Evolutionary conservation across 2,797 vertebrate genomes (phyloP).

Genomic region (Pseudochirops corinnae): DNA sequence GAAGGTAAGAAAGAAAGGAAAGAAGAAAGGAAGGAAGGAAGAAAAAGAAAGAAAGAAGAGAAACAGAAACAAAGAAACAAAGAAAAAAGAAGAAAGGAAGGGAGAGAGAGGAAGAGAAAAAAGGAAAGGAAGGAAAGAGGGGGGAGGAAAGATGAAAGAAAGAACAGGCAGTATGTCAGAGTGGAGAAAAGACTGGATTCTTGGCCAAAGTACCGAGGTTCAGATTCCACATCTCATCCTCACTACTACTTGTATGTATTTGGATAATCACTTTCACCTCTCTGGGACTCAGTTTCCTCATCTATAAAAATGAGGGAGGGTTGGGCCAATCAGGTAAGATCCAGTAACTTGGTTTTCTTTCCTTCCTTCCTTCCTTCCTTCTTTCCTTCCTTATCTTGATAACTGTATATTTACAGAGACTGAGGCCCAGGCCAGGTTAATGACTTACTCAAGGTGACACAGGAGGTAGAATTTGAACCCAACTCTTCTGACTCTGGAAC

Average conservation of each 20-base stretch:
- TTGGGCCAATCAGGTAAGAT: not conserved
- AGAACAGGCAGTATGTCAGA: not conserved
- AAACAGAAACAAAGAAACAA: too few relatives aligned
- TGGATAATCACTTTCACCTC: not conserved
- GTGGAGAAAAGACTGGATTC: not conserved
- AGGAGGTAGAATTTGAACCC: not conserved
- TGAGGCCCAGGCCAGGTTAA: not conserved
- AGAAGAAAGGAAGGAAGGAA: too few relatives aligned
- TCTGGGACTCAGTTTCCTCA: not conserved
- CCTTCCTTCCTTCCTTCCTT: not conserved
- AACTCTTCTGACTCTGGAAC: not conserved
- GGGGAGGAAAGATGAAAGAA: too few relatives aligned
- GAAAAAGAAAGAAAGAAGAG: accelerated
- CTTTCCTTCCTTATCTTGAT: not conserved
- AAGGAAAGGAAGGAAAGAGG: too few relatives aligned
- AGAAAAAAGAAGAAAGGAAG: too few relatives aligned
- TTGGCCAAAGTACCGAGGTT: not conserved
- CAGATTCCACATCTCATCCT: not conserved
- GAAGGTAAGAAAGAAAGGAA: too few relatives aligned
- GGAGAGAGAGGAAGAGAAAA: accelerated
- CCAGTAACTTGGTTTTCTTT: not conserved
- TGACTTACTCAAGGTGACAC: not conserved
- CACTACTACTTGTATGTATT: not conserved
- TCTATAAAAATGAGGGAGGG: not conserved
- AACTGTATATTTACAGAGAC: not conserved